phyloP scores from a whole-genome alignment of 2,888 invertebrate genomes.

The Nezara viridula region DNA sequence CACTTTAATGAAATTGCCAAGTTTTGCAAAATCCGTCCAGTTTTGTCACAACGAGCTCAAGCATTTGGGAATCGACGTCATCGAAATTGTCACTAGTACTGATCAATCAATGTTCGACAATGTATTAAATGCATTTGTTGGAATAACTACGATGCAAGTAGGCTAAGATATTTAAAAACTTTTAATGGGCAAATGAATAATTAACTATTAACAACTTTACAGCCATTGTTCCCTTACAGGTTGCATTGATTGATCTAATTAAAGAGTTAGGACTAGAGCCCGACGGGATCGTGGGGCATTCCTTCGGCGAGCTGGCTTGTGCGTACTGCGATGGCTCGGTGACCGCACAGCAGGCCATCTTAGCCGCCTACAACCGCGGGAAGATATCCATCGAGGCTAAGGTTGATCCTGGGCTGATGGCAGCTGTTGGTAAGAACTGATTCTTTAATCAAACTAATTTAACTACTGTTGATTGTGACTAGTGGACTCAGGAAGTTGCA shows the following conservation, averaged over 20 bases:
- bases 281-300: slow-evolving; percentile 82
- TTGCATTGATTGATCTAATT: slow-evolving; percentile 77
- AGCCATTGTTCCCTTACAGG: slow-evolving; percentile 69
- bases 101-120: slow-evolving; percentile 76
- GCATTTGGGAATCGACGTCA: slow-evolving; percentile 76
- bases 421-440: slow-evolving; percentile 72
- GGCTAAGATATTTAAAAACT: not conserved
- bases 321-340: slow-evolving; percentile 77
- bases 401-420: slow-evolving; percentile 71
- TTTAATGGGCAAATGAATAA: not conserved
- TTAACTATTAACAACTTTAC: not conserved
- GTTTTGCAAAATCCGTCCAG: slow-evolving; percentile 77
- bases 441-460: too few relatives aligned
- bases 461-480: too few relatives aligned
- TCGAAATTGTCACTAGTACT: slow-evolving; percentile 75
- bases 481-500: too few relatives aligned
- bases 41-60: slow-evolving; percentile 74
- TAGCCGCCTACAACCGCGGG: slow-evolving; percentile 75
- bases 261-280: slow-evolving; percentile 75
- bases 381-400: slow-evolving; percentile 69
- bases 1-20: slow-evolving; percentile 76
- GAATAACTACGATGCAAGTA: slow-evolving; percentile 80
- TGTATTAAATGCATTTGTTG: slow-evolving; percentile 79
- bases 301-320: slow-evolving; percentile 77
- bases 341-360: slow-evolving; percentile 74